These are phyloP conservation scores for Drosophila albomicans DNA, from an alignment of 1,140 invertebrate genomes.

Conservation along the genomic window DNA sequence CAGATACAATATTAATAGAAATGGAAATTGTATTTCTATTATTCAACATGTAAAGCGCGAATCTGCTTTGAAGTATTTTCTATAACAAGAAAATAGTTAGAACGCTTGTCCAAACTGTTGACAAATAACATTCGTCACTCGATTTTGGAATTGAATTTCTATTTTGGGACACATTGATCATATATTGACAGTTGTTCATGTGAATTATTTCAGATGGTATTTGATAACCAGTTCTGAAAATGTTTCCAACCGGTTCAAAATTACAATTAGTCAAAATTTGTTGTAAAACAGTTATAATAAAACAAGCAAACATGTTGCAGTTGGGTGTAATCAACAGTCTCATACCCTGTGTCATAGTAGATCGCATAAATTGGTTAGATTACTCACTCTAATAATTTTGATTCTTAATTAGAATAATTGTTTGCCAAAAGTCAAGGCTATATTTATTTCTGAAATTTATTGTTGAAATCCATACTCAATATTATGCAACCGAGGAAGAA, in stretches of 20 bases:
- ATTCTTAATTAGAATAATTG: no score
- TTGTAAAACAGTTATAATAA: conserved; percentile 5
- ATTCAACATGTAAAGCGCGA: background rate
- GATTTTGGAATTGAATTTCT: conserved; percentile 4
- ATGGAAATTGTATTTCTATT: conserved; percentile 22
- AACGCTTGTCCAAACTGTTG: background rate
- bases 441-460: no score
- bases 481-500: no score
- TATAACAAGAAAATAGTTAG: conserved; percentile 1
- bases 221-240: conserved; percentile 17
- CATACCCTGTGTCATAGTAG: background rate
- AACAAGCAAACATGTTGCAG: background rate
- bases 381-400: no score
- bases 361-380: background rate
- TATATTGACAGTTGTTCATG: background rate
- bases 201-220: background rate
- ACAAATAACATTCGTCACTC: background rate
- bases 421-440: no score
- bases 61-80: background rate
- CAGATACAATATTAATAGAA: conserved; percentile 16
- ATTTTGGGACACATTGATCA: conserved; percentile 4
- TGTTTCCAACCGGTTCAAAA: background rate
- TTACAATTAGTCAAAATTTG: conserved; percentile 8
- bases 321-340: background rate
- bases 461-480: no score